phyloP scores from a whole-genome alignment of 2,797 vertebrate genomes.

The Sebastes iracundus region DNA sequence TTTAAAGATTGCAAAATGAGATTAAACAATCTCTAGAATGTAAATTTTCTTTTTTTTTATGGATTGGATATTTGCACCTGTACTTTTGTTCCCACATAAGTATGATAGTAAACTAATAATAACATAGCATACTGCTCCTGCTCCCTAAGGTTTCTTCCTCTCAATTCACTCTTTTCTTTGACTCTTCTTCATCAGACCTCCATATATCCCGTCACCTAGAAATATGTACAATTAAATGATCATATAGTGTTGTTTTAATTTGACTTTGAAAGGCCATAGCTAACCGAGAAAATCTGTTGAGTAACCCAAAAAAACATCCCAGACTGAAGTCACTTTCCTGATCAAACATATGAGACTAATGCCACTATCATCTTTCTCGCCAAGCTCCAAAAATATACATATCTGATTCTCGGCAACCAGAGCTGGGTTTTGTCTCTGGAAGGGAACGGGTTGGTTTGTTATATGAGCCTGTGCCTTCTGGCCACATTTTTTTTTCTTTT shows the following conservation, averaged over 20 bases:
- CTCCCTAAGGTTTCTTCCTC: background rate
- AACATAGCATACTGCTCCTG: background rate
- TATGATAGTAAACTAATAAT: background rate
- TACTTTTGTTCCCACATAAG: background rate
- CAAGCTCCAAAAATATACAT: constrained; percentile 73
- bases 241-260: background rate
- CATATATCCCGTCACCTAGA: background rate
- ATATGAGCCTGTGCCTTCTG: constrained; percentile 63
- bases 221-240: background rate
- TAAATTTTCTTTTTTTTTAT: background rate
- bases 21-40: background rate
- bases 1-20: background rate
- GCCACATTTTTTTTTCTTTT: constrained; percentile 45
- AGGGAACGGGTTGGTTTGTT: constrained; percentile 42
- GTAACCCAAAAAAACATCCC: constrained; percentile 36
- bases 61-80: background rate
- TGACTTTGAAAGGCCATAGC: constrained; percentile 10
- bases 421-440: constrained; percentile 67
- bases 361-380: constrained; percentile 67
- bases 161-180: background rate
- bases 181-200: background rate
- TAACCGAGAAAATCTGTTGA: constrained; percentile 13
- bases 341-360: constrained; percentile 60
- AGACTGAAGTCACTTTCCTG: constrained; percentile 60
- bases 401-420: constrained; percentile 74